Conservation (phyloP, 2,113 vertebrate species). For the Pagrus major region DNA sequence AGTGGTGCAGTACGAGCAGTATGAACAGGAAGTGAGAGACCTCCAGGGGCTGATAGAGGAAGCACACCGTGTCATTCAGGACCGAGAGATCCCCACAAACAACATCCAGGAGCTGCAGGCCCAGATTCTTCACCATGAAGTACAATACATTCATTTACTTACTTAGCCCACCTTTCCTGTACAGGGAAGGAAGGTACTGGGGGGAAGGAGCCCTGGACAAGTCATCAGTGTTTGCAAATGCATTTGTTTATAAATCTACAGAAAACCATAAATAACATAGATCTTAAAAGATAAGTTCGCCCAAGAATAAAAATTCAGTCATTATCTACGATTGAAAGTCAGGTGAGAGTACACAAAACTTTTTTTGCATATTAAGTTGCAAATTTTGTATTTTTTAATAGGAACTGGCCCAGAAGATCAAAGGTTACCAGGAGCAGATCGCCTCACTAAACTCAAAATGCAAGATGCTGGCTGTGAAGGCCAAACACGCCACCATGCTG, state of each 20-base stretch:
- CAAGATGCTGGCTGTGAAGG: conserved; percentile 98
- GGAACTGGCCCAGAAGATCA: conserved; percentile 98
- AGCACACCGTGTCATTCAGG: conserved; percentile 92
- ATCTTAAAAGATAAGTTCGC: too few relatives aligned
- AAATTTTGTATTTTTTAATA: conserved; percentile 68
- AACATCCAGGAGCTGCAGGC: conserved; percentile 96
- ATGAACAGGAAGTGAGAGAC: conserved; percentile 94
- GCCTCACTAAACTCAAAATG: conserved; percentile 95
- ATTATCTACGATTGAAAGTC: too few relatives aligned
- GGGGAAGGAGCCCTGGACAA: neutral
- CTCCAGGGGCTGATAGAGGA: conserved; percentile 94
- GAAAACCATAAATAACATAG: too few relatives aligned
- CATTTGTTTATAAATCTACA: neutral
- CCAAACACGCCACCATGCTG: conserved; percentile 97
- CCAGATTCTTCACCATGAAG: conserved; percentile 95
- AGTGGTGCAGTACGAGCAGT: conserved; percentile 95
- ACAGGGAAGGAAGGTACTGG: neutral
- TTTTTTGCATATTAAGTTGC: neutral
- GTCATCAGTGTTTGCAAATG: neutral
- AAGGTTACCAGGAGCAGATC: conserved; percentile 98
- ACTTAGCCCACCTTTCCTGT: neutral
- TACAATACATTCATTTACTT: conserved; percentile 58
- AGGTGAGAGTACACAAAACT: too few relatives aligned
- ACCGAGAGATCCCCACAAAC: conserved; percentile 88
- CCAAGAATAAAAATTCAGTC: too few relatives aligned